phyloP scores from a whole-genome alignment of 1,140 invertebrate species.

The Drosophila pseudoobscura region DNA sequence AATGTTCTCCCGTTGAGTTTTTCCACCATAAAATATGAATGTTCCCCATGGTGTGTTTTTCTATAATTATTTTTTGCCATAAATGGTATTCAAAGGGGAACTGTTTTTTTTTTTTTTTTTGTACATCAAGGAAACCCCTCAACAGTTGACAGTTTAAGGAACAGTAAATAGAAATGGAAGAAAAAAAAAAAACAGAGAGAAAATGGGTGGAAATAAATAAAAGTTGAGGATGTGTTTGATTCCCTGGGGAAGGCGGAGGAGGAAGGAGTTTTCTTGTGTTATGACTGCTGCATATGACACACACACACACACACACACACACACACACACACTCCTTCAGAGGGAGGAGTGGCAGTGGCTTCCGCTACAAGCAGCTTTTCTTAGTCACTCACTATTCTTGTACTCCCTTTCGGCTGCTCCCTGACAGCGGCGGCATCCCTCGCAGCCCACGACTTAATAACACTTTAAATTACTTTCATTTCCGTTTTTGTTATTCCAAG shows the following conservation, averaged over 20 bases:
- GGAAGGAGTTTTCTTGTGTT: conserved; percentile 23
- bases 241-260: background rate
- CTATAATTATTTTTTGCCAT: no score
- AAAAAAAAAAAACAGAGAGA: background rate
- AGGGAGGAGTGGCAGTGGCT: background rate
- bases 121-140: background rate
- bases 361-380: conserved; percentile 46
- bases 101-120: conserved; percentile 2
- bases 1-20: no score
- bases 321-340: no score
- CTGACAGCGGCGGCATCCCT: conserved; percentile 8
- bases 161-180: conserved; percentile 9
- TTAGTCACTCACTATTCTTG: conserved; percentile 19
- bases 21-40: no score
- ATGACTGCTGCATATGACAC: conserved; percentile 58
- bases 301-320: no score
- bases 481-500: conserved; percentile 75
- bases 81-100: background rate
- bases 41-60: no score
- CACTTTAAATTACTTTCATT: conserved; percentile 77
- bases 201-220: conserved; percentile 1
- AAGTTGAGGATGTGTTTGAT: conserved; percentile 11
- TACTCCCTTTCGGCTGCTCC: conserved; percentile 8
- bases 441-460: conserved; percentile 63
- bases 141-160: conserved; percentile 42